Percentiles rank a stretch among this genome's conserved stretches.
Conservation (phyloP, 2,113 vertebrate genomes). For the Albula goreensis region DNA sequence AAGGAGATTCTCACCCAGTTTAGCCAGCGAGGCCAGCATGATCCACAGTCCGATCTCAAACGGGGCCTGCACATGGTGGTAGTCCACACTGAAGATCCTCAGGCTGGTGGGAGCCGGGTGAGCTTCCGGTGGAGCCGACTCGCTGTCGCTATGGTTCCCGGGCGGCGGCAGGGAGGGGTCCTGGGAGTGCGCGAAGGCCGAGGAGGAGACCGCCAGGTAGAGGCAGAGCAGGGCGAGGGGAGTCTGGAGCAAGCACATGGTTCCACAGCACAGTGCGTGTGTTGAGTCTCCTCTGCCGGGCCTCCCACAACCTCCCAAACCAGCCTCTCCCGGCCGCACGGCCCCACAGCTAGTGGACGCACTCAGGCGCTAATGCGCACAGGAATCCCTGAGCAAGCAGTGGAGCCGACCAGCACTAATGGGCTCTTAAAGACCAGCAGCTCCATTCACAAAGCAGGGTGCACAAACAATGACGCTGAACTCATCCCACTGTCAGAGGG, state of each 20-base stretch:
- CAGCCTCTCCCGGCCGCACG: conserved; percentile 9
- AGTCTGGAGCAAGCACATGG: conserved; percentile 46
- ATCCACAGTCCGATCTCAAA: conserved; percentile 84
- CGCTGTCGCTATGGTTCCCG: not conserved
- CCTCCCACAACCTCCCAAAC: not conserved
- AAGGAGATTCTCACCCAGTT: conserved; percentile 68
- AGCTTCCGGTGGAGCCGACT: not conserved
- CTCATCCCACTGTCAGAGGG: not conserved
- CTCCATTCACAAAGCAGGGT: not conserved
- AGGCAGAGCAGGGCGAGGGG: conserved; percentile 35
- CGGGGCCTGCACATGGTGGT: conserved; percentile 76
- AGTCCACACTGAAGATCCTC: conserved; percentile 76
- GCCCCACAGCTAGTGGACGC: conserved; percentile 36
- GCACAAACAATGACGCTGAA: not conserved
- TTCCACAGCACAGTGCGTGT: conserved; percentile 47
- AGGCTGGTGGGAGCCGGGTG: conserved; percentile 40
- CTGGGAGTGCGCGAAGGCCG: not conserved
- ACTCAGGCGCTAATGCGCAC: conserved; percentile 57
- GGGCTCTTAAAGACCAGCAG: conserved; percentile 23
- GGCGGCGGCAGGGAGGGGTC: not conserved
- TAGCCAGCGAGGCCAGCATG: conserved; percentile 81
- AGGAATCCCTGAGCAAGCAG: conserved; percentile 66
- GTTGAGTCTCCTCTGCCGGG: not conserved
- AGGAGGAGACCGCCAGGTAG: conserved; percentile 10
- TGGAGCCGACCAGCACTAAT: conserved; percentile 42